Evolutionary conservation across 35 echinoderm and acorn worm genomes (phyloP), one percentile per base, ranked within the genome.

Genomic region (Hemicentrotus pulcherrimus): DNA sequence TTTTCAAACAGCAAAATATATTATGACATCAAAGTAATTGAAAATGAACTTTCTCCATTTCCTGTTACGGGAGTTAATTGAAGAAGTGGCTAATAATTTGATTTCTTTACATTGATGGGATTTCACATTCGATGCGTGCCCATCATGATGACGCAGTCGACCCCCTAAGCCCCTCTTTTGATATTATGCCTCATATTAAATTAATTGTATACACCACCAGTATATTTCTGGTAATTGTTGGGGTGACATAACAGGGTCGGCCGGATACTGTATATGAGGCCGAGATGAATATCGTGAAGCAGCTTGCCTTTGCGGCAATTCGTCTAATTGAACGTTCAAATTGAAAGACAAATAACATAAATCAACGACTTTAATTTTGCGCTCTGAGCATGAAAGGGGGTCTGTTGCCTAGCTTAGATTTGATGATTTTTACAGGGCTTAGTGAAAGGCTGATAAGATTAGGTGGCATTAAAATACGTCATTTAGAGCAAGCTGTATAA

Each of bases 301-400:
- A 78, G 65, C 28, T 78, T 78, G 65, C 65, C 65, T 78, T 78
- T 78, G 19, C 65, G 65, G 65, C 65, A 78, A 78, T 78, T 78
- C 19, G 8, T 78, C 65, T 78, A n/a, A 78, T n/a, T 78, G 65
- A 78, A 78, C 19, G 65, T 78, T 78, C 65, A n/a, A 28, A 78
- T 78, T 78, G 65, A 78, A 78, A 78, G 65, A 24, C 22, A 78
- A 78, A 78, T 78, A 78, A 78, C 65, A 78, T 78, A 78, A 78
- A 78, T 78, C 65, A 78, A 78, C 65, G 22, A 78, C 19, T 78
- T 78, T 78, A 78, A 78, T 78, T 78, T 28, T 28, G 28, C 24
- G 19, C 65, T 78, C 6, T 22, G 65, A 28, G 65, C 18, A 78
- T 78, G 65, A 78, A 78, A 78, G 65, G 65, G 8, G 65, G 28